Base-by-base conservation (phyloP, 2,888 invertebrate species). In the Melanargia galathea region DNA sequence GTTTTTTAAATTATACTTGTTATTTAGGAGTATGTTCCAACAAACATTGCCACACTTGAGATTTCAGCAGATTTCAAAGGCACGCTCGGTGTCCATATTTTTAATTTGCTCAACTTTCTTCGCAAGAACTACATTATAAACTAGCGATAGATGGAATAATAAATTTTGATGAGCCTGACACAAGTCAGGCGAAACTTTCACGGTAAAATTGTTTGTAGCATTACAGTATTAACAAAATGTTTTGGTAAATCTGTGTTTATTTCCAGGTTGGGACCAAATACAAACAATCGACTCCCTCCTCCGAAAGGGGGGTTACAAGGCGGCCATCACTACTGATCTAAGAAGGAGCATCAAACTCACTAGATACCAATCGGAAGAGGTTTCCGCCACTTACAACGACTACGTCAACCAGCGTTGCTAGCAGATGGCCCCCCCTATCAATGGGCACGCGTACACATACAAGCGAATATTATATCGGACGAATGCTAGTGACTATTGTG, bases 261-360 rank as follows among this genome's bases (percentile, higher is more conserved):
- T 82, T 91, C 22, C 88, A 99, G 99, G 99, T 76, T 99, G 99
- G 99, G 97, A 99, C 93, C 97, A 98, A 91, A 94, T 97, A 72
- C 98, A 99, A 92, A 99, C 99, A 24, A 98, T 99, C 80, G 99
- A 99, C 91, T 98, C 99, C 45, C 92, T 99, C 68, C 93, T 99
- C 70, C 95, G 98, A 73, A 99, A 99, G 92, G 99, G 99, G 71
- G 99, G 99, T 54, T 99, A 95, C 92, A 97, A 97, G 84, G 97
- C 98, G 30, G 89, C 93, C 60, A 97, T 98, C 69, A 97, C 97
- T n/a, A 94, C 94, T 26, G 97, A 98, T 62, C 92, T 96, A 79
- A 94, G 98, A 63, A 95, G 96, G 77, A 95, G 95, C 82, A 96
- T 99, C 82, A 98, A 97, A 89, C 92, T 99, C 77, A 98, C 98